Percentiles rank a stretch among this genome's conserved stretches.
Evolutionary conservation across 1,140 invertebrate species (phyloP).

Genomic region (Cryptotermes secundus): DNA sequence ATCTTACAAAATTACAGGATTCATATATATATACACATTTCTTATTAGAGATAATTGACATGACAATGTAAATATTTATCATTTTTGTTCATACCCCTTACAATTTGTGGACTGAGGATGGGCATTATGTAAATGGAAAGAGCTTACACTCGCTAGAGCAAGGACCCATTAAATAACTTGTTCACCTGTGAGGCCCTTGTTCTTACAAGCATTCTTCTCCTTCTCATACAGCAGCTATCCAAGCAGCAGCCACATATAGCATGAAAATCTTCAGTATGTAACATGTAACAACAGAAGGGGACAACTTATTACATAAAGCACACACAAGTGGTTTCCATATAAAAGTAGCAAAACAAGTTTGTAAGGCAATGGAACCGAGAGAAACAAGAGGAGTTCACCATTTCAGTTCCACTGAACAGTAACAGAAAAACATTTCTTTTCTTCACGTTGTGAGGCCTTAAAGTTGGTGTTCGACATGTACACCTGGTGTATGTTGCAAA

Average conservation of each 20-base stretch:
- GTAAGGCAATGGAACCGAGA: conserved; percentile 14
- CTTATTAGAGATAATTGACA: background rate
- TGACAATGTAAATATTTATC: background rate
- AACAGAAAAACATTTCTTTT: conserved; percentile 1
- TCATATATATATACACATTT: background rate
- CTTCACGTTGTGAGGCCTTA: background rate
- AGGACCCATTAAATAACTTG: background rate
- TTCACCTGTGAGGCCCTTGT: background rate
- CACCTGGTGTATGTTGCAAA: background rate
- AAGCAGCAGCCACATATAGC: background rate
- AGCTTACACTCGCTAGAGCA: background rate
- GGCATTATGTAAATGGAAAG: background rate
- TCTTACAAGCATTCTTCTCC: background rate
- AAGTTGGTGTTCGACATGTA: conserved; percentile 10
- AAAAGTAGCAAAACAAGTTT: conserved; percentile 20
- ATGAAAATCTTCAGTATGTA: conserved; percentile 8
- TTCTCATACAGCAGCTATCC: background rate
- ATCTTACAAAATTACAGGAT: background rate
- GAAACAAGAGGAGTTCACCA: background rate
- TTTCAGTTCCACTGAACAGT: background rate
- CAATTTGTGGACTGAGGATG: background rate
- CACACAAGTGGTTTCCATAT: conserved; percentile 10
- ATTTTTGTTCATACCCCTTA: background rate
- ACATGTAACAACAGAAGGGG: background rate
- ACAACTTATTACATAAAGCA: conserved; percentile 15